Evolutionary conservation across 2,113 vertebrate species (phyloP).

Genomic region (Rhabdomys dilectus): DNA sequence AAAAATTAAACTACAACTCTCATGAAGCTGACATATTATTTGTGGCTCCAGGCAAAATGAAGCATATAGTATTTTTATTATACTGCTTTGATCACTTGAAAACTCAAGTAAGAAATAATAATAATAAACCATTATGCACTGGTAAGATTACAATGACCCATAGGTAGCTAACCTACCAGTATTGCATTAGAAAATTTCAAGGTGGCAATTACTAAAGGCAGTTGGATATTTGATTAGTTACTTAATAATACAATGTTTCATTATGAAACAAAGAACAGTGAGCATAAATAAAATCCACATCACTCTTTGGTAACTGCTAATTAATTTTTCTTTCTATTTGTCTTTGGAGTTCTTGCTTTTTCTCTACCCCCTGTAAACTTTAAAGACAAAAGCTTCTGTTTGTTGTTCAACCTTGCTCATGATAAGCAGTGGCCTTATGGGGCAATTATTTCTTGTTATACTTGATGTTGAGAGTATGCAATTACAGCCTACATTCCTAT

Average conservation of each 20-base stretch:
- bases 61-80: slow-evolving; percentile 11
- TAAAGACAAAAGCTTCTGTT: not conserved
- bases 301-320: slow-evolving; percentile 47
- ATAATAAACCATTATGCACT: not conserved
- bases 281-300: slow-evolving; percentile 12
- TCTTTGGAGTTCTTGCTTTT: slow-evolving; percentile 33
- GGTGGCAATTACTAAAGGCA: slow-evolving; percentile 38
- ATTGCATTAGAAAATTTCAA: slow-evolving; percentile 55
- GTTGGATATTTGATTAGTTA: slow-evolving; percentile 37
- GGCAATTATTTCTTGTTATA: not conserved
- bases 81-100: slow-evolving; percentile 13
- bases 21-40: not conserved
- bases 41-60: not conserved
- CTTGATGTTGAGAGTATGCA: slow-evolving; percentile 61
- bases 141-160: slow-evolving; percentile 55
- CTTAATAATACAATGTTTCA: slow-evolving; percentile 50
- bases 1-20: not conserved
- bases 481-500: slow-evolving; percentile 44
- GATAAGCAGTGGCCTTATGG: slow-evolving; percentile 16
- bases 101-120: slow-evolving; percentile 54
- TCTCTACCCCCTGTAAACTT: slow-evolving; percentile 30
- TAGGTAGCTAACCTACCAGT: slow-evolving; percentile 39
- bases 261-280: slow-evolving; percentile 44
- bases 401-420: not conserved
- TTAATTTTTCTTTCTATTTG: slow-evolving; percentile 29